phyloP scores from a whole-genome alignment of 1,140 invertebrate genomes.

The Drosophila mayri region DNA sequence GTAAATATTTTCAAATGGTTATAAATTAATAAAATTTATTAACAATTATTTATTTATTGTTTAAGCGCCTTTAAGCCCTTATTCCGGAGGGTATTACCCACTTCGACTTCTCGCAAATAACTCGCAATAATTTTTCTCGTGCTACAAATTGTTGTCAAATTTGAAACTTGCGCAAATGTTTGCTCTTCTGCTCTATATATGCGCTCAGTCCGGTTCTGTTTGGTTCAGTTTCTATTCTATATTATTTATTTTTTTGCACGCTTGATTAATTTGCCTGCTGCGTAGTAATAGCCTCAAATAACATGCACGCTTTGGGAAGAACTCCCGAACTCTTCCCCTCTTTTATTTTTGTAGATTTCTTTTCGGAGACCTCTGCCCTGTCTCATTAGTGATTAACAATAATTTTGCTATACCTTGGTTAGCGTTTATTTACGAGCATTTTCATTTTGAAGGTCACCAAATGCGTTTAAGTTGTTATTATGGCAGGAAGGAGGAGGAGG shows the following conservation, averaged over 20 bases:
- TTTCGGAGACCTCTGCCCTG: slow-evolving; percentile 35
- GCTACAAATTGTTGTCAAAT: slow-evolving; percentile 62
- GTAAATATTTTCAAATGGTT: neutral
- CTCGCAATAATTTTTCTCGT: slow-evolving; percentile 11
- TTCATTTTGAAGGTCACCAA: slow-evolving; percentile 66
- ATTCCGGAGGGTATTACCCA: slow-evolving; percentile 14
- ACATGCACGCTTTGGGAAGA: slow-evolving; percentile 32
- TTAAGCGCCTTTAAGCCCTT: neutral
- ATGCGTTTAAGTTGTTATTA: slow-evolving; percentile 69
- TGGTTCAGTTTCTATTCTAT: slow-evolving; percentile 15
- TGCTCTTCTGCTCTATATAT: slow-evolving; percentile 26
- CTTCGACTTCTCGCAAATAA: neutral
- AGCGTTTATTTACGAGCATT: slow-evolving; percentile 66
- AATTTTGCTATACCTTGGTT: slow-evolving; percentile 51
- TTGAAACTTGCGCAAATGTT: slow-evolving; percentile 66
- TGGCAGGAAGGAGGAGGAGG: slow-evolving; percentile 6
- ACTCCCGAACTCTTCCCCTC: slow-evolving; percentile 1
- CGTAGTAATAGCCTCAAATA: slow-evolving; percentile 66
- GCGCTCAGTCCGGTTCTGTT: slow-evolving; percentile 10
- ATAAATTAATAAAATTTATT: neutral
- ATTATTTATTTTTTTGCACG: slow-evolving; percentile 60
- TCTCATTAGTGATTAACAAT: slow-evolving; percentile 76
- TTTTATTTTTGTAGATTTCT: neutral
- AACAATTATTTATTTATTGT: neutral
- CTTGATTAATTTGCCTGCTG: slow-evolving; percentile 80